Percentiles rank a stretch among this genome's conserved stretches.
phyloP scores from a whole-genome alignment of 2,888 invertebrate species.

The Piscicola geometra region DNA sequence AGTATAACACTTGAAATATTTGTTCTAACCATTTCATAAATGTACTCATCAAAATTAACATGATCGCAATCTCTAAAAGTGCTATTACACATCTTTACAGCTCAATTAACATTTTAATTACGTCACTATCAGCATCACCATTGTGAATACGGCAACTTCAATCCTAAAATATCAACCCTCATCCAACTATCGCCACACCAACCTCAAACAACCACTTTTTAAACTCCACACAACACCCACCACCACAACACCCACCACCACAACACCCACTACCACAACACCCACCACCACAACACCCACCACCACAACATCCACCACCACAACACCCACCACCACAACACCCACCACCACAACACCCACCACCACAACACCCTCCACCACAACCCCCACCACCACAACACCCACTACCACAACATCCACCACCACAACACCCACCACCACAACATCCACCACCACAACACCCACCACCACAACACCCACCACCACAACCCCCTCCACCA shows the following conservation, averaged over 20 bases:
- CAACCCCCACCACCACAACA: not conserved
- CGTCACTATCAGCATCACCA: too few relatives aligned
- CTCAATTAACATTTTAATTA: too few relatives aligned
- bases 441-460: not conserved
- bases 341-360: not conserved
- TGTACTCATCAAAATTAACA: too few relatives aligned
- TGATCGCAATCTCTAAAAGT: too few relatives aligned
- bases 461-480: not conserved
- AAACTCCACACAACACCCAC: too few relatives aligned
- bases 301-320: not conserved
- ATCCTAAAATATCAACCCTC: too few relatives aligned
- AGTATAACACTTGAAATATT: too few relatives aligned
- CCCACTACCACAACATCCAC: not conserved
- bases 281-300: not conserved
- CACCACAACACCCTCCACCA: not conserved
- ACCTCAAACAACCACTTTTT: too few relatives aligned
- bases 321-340: not conserved
- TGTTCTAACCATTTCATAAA: too few relatives aligned
- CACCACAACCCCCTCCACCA: not conserved
- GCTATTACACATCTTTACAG: too few relatives aligned
- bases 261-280: not conserved
- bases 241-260: not conserved
- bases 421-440: conserved; percentile 4
- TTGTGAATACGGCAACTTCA: too few relatives aligned
- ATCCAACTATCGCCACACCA: too few relatives aligned